Evolutionary conservation across 1,140 invertebrate genomes (phyloP).

Genomic region (Drosophila ercepeae): DNA sequence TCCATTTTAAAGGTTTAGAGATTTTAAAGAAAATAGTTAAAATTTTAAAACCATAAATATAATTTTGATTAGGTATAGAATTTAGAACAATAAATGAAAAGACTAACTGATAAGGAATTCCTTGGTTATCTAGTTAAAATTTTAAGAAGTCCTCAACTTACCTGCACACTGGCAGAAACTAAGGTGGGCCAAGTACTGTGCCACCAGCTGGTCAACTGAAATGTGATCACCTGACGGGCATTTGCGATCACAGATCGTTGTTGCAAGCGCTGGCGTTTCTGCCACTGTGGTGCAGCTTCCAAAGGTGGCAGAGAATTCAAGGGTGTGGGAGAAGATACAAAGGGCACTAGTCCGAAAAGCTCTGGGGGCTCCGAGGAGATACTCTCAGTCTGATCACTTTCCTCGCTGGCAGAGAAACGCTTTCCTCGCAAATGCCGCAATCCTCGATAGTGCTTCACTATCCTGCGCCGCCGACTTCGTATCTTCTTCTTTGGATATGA

Average conservation of each 20-base stretch:
- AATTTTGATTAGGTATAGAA: no score
- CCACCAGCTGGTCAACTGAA: slow-evolving; percentile 4
- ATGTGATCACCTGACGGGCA: background rate
- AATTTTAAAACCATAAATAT: background rate
- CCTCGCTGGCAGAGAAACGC: slow-evolving; percentile 2
- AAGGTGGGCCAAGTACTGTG: background rate
- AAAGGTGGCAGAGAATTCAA: background rate
- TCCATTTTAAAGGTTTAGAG: background rate
- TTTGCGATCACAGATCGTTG: slow-evolving; percentile 34
- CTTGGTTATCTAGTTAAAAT: no score
- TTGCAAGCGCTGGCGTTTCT: background rate
- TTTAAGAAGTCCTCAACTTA: background rate
- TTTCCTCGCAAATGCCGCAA: background rate
- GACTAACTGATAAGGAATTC: background rate
- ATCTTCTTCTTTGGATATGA: background rate
- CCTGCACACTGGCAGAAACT: background rate
- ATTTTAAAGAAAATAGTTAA: background rate
- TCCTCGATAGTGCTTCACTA: background rate
- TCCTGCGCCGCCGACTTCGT: background rate
- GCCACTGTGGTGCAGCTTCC: background rate
- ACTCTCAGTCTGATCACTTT: slow-evolving; percentile 2
- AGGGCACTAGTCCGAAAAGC: background rate
- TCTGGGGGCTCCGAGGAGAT: background rate
- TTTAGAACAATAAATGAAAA: background rate
- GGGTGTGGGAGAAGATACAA: background rate